Percentiles rank a stretch among this genome's conserved stretches.
Evolutionary conservation across 2,888 invertebrate genomes (phyloP).

Genomic region (Tricholauxania praeusta): DNA sequence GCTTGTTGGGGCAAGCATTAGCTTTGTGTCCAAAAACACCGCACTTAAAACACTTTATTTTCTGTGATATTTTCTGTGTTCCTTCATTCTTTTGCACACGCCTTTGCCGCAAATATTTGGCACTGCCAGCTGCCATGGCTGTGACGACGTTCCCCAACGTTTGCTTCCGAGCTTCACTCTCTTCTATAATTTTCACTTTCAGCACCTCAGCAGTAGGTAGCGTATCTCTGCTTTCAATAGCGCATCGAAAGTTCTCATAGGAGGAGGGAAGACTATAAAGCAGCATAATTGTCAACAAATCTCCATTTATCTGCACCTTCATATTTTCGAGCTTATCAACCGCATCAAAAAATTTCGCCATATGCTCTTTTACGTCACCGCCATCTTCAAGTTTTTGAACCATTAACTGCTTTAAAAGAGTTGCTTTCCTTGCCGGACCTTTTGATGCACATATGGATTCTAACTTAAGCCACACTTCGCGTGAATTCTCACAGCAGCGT

Average conservation of each 20-base stretch:
- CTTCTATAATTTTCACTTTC: constrained; percentile 43
- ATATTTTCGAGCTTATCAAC: constrained; percentile 42
- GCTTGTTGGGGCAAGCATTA: background rate
- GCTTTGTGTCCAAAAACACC: constrained; percentile 5
- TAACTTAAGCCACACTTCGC: constrained; percentile 31
- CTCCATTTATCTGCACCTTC: constrained; percentile 38
- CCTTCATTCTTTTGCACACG: constrained; percentile 11
- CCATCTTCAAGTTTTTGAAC: constrained; percentile 15
- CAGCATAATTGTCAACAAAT: constrained; percentile 38
- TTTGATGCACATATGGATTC: constrained; percentile 36
- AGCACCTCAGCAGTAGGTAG: constrained; percentile 36
- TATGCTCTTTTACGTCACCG: constrained; percentile 34
- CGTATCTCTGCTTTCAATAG: constrained; percentile 40
- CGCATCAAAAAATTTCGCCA: constrained; percentile 38
- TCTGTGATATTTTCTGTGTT: too few relatives aligned
- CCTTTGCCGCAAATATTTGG: constrained; percentile 34
- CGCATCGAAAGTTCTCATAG: constrained; percentile 40
- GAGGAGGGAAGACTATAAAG: constrained; percentile 36
- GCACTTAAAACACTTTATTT: constrained; percentile 8
- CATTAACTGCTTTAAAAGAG: constrained; percentile 40
- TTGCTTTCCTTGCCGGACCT: constrained; percentile 37
- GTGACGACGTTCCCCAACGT: constrained; percentile 28
- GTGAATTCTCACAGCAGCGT: constrained; percentile 30
- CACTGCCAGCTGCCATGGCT: constrained; percentile 31
- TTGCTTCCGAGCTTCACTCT: constrained; percentile 39